Percentiles rank a stretch among this genome's conserved stretches.
Conservation (phyloP, 2,113 vertebrate species). For the Vulpes ferrilata region DNA sequence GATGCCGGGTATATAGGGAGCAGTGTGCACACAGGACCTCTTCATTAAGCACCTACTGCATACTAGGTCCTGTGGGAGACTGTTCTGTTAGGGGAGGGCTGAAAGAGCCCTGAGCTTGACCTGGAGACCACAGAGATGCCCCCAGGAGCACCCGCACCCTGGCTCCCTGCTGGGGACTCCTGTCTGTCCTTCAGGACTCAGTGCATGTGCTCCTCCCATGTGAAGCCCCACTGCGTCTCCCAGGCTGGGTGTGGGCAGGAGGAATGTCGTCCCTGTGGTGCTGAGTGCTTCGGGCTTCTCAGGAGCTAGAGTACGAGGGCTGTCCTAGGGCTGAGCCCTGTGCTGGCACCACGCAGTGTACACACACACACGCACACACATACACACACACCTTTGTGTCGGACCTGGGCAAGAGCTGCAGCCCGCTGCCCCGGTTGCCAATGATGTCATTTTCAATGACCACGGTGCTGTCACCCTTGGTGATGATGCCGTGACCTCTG, state of each 20-base stretch:
- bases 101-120: neutral
- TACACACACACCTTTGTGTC: slow-evolving; percentile 90
- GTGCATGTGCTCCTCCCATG: neutral
- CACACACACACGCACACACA: neutral
- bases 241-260: neutral
- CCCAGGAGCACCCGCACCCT: neutral
- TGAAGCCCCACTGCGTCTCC: neutral
- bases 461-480: slow-evolving; percentile 89
- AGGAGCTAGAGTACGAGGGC: neutral
- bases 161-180: neutral
- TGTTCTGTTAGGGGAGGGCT: neutral
- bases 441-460: slow-evolving; percentile 94
- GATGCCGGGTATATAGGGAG: neutral
- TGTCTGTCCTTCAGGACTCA: neutral
- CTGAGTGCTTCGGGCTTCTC: neutral
- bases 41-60: neutral
- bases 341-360: neutral
- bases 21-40: neutral
- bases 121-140: neutral
- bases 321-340: neutral
- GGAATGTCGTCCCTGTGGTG: neutral
- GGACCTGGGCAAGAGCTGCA: slow-evolving; percentile 90
- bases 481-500: slow-evolving; percentile 90
- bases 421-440: slow-evolving; percentile 91
- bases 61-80: neutral